Conservation (phyloP, 1,140 invertebrate species). For the Chymomyza costata region DNA sequence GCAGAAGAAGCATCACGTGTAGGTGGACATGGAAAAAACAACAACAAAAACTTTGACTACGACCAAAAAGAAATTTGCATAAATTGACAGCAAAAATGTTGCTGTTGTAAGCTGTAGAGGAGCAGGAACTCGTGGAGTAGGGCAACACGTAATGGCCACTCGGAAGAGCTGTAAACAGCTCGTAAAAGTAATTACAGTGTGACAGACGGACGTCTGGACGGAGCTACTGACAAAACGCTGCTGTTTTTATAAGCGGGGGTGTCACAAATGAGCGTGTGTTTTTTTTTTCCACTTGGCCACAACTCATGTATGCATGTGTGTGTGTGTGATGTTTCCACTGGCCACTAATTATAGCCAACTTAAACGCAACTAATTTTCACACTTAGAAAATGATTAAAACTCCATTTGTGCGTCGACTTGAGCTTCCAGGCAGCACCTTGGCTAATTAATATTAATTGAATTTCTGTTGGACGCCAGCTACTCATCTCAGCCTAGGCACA, state of each 20-base stretch:
- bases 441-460: conserved; percentile 74
- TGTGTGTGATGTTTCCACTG: conserved; percentile 4
- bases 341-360: conserved; percentile 65
- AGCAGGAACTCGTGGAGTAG: too few species aligned
- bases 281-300: too few species aligned
- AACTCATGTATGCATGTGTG: conserved; percentile 25
- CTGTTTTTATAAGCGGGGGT: conserved; percentile 6
- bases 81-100: conserved; percentile 64
- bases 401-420: conserved; percentile 48
- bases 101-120: conserved; percentile 36
- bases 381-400: conserved; percentile 75
- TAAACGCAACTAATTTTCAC: conserved; percentile 72
- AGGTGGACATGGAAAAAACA: conserved; percentile 45
- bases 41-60: conserved; percentile 28
- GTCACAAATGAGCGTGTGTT: conserved; percentile 35
- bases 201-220: too few species aligned
- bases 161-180: conserved; percentile 74
- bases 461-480: too few species aligned
- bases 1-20: conserved; percentile 42
- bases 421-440: conserved; percentile 56
- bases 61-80: conserved; percentile 66
- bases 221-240: background rate
- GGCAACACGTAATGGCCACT: conserved; percentile 66
- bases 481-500: too few species aligned
- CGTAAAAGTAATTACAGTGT: conserved; percentile 70